Percentiles rank a stretch among this genome's conserved stretches.
Conservation (phyloP, 1,140 invertebrate species). For the Drosophila nigrodunni region DNA sequence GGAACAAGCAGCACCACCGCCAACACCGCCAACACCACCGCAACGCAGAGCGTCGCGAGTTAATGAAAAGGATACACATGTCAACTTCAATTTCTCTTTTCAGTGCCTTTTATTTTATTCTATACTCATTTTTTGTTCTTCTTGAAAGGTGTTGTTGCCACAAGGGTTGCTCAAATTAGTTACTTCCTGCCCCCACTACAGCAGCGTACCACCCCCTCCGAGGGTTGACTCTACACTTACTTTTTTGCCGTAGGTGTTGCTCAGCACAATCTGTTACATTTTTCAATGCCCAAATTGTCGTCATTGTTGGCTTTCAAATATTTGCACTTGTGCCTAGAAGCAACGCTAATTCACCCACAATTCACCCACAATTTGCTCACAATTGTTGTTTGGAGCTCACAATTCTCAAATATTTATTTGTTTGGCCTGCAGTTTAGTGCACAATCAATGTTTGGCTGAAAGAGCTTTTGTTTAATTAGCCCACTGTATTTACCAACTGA, state of each 20-base stretch:
- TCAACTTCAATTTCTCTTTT: constrained; percentile 81
- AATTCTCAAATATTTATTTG: constrained; percentile 46
- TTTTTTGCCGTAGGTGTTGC: constrained; percentile 63
- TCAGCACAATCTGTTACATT: constrained; percentile 78
- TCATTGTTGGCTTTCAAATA: constrained; percentile 73
- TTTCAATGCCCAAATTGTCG: constrained; percentile 60
- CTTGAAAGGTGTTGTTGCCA: constrained; percentile 68
- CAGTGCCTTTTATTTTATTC: not conserved
- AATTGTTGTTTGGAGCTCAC: constrained; percentile 53
- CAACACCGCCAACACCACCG: constrained; percentile 22
- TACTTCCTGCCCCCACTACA: constrained; percentile 55
- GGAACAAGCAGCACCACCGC: constrained; percentile 1
- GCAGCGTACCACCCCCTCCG: not conserved
- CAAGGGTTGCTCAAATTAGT: constrained; percentile 82
- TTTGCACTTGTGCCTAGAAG: constrained; percentile 67
- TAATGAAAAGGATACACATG: constrained; percentile 85
- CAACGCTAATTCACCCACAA: constrained; percentile 71
- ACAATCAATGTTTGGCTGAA: constrained; percentile 72
- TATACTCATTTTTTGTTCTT: constrained; percentile 38
- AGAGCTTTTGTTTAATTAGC: constrained; percentile 75
- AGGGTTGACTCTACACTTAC: constrained; percentile 59
- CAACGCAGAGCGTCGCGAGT: constrained; percentile 69
- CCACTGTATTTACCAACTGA: constrained; percentile 50
- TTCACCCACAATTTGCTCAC: constrained; percentile 66
- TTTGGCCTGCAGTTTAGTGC: constrained; percentile 75